A percentile compares a stretch with the other conserved stretches of the same genome.
These are phyloP conservation scores for Limnephilus rhombicus DNA, from an alignment of 2,888 invertebrate genomes.

Conservation along the genomic window DNA sequence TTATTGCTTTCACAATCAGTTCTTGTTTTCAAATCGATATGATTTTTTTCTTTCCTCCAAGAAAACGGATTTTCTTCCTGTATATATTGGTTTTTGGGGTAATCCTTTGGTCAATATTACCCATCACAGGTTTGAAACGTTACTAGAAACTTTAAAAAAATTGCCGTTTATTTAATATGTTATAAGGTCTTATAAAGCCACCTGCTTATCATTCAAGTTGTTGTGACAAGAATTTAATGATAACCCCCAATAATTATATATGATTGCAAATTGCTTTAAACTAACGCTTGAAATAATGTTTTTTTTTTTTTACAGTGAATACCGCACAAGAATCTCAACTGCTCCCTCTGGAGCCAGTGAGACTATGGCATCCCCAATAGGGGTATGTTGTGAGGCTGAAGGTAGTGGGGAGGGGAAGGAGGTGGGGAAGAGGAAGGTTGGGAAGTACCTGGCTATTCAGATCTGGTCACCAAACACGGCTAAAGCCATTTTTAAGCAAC, in stretches of 20 bases:
- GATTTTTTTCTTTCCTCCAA: conserved; percentile 17
- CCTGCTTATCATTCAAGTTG: neutral
- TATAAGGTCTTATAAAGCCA: neutral
- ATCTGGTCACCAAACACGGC: too few species aligned
- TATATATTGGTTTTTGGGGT: neutral
- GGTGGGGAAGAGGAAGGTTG: too few species aligned
- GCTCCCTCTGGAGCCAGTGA: too few species aligned
- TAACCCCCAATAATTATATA: neutral
- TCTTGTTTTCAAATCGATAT: conserved; percentile 49
- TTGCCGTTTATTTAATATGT: neutral
- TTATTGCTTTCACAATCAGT: conserved; percentile 42
- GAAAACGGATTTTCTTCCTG: conserved; percentile 49
- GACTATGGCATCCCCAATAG: too few species aligned
- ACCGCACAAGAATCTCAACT: too few species aligned
- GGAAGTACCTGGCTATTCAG: too few species aligned
- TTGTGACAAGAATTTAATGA: neutral
- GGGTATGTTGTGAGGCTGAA: too few species aligned
- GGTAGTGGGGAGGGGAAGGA: too few species aligned
- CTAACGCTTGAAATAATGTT: neutral
- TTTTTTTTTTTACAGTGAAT: too few species aligned
- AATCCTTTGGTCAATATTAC: neutral
- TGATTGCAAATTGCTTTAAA: neutral
- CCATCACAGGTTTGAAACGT: neutral
- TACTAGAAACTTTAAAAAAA: too few species aligned
- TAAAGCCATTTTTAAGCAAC: too few species aligned